Conservation (phyloP, 2,797 vertebrate species). For the Coreius guichenoti region DNA sequence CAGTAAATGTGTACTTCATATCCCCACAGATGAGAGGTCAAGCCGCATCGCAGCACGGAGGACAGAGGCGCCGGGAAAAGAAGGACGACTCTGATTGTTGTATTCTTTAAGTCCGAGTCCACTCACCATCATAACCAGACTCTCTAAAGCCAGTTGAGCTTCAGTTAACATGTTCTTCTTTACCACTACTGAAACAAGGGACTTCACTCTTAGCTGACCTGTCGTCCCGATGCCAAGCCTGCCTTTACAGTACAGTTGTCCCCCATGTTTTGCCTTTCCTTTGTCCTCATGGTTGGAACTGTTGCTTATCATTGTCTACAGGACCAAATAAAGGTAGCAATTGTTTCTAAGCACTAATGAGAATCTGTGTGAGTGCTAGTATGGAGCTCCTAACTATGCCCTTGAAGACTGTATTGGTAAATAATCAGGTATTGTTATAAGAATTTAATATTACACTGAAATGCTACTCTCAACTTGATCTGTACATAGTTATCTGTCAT, state of each 20-base stretch:
- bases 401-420: constrained; percentile 17
- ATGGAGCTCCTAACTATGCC: constrained; percentile 17
- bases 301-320: constrained; percentile 13
- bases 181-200: constrained; percentile 30
- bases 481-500: constrained; percentile 18
- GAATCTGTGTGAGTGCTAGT: neutral
- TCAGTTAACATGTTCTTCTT: constrained; percentile 16
- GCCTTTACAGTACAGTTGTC: constrained; percentile 30
- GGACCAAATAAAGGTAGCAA: constrained; percentile 43
- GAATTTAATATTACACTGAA: constrained; percentile 34
- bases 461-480: constrained; percentile 20
- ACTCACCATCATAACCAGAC: constrained; percentile 6
- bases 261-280: constrained; percentile 19
- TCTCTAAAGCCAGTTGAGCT: constrained; percentile 33
- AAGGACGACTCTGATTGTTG: constrained; percentile 82
- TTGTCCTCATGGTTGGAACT: neutral
- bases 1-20: neutral
- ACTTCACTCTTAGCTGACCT: constrained; percentile 8
- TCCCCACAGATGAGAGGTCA: constrained; percentile 79
- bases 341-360: constrained; percentile 27
- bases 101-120: constrained; percentile 76
- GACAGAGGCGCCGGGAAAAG: constrained; percentile 78
- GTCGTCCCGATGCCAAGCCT: constrained; percentile 27
- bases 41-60: constrained; percentile 59
- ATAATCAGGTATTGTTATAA: constrained; percentile 42